Evolutionary conservation across 2,888 invertebrate genomes (phyloP).

Genomic region (Endotricha flammealis): DNA sequence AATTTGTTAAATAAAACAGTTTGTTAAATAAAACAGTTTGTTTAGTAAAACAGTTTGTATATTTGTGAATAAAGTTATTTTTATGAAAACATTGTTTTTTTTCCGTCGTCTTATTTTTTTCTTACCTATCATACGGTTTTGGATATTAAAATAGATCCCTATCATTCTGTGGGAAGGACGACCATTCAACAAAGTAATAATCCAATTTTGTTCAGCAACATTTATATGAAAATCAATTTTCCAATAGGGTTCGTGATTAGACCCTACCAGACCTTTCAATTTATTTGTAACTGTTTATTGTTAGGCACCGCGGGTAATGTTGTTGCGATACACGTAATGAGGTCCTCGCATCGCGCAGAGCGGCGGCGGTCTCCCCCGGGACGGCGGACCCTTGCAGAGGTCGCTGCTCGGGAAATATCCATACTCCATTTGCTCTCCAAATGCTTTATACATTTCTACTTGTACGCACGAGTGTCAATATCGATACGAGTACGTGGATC

Average conservation of each 20-base stretch:
- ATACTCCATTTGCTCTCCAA: constrained; percentile 39
- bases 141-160: too few species aligned
- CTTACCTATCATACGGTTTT: too few species aligned
- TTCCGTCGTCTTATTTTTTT: too few species aligned
- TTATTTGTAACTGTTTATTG: constrained; percentile 23
- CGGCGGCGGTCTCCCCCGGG: constrained; percentile 34
- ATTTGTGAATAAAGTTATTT: too few species aligned
- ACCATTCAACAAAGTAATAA: too few species aligned
- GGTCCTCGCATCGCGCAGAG: constrained; percentile 29
- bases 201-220: neutral
- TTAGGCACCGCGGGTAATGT: constrained; percentile 17
- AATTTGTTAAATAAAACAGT: too few species aligned
- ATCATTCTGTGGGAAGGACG: too few species aligned
- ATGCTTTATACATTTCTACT: constrained; percentile 39
- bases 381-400: constrained; percentile 37
- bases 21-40: too few species aligned
- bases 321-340: constrained; percentile 35
- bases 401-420: constrained; percentile 36
- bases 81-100: too few species aligned
- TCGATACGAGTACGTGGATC: constrained; percentile 27
- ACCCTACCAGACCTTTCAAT: constrained; percentile 14
- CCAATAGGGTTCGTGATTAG: constrained; percentile 2
- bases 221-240: neutral
- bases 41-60: too few species aligned
- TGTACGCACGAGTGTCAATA: constrained; percentile 32